phyloP scores from a whole-genome alignment of 2,113 vertebrate genomes.

The Halichoeres trimaculatus region DNA sequence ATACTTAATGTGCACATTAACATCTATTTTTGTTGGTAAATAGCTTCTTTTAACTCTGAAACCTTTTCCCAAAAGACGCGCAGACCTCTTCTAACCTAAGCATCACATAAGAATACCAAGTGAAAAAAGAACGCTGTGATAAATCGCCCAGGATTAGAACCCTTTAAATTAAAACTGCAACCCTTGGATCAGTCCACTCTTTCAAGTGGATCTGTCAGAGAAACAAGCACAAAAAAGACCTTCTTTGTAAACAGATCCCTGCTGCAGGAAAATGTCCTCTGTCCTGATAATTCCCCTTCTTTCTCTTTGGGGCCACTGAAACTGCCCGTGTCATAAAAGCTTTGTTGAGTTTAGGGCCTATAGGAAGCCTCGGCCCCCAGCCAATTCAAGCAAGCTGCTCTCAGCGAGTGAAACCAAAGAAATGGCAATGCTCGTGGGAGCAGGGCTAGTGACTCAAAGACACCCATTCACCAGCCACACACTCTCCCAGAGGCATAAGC shows the following conservation, averaged over 20 bases:
- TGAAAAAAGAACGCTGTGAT: not conserved
- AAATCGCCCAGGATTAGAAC: not conserved
- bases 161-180: not conserved
- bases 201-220: constrained; percentile 16
- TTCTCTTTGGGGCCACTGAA: constrained; percentile 56
- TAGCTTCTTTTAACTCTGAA: too few species aligned
- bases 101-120: not conserved
- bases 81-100: not conserved
- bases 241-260: constrained; percentile 30
- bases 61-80: too few species aligned
- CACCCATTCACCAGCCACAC: constrained; percentile 59
- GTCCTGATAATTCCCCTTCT: constrained; percentile 34
- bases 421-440: constrained; percentile 71
- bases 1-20: too few species aligned
- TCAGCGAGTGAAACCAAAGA: constrained; percentile 72
- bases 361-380: constrained; percentile 51
- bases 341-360: constrained; percentile 60
- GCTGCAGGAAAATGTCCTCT: constrained; percentile 38
- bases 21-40: too few species aligned
- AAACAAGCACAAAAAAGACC: constrained; percentile 27
- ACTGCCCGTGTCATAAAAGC: constrained; percentile 61
- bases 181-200: not conserved
- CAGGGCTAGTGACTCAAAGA: constrained; percentile 61
- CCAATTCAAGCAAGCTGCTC: constrained; percentile 49
- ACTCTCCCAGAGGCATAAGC: constrained; percentile 44